Conservation (phyloP, 2,113 vertebrate species). For the Poeciliopsis retropinna region DNA sequence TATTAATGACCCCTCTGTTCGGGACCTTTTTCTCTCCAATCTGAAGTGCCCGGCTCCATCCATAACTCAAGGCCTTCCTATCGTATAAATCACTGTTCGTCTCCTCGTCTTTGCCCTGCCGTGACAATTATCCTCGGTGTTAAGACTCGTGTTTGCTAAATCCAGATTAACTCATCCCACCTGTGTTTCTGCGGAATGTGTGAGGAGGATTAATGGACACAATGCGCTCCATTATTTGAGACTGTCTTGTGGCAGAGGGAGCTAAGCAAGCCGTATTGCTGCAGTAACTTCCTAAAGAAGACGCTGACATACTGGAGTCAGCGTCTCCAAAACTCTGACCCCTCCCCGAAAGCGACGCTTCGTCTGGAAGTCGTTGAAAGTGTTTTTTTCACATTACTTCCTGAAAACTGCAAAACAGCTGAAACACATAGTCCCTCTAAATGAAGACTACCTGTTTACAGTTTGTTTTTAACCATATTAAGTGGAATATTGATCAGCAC, state of each 20-base stretch:
- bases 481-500: too few species aligned
- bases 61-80: constrained; percentile 61
- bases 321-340: constrained; percentile 4
- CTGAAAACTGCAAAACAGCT: too few species aligned
- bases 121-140: constrained; percentile 65
- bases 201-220: constrained; percentile 67
- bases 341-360: neutral
- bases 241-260: constrained; percentile 46
- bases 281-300: constrained; percentile 28
- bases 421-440: too few species aligned
- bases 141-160: constrained; percentile 70
- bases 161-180: constrained; percentile 68
- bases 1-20: constrained; percentile 75
- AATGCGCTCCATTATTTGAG: constrained; percentile 54
- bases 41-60: constrained; percentile 53
- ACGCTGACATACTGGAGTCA: constrained; percentile 16
- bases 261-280: constrained; percentile 50
- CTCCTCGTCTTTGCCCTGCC: constrained; percentile 43
- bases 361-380: neutral
- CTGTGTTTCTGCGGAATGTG: constrained; percentile 58
- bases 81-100: constrained; percentile 69
- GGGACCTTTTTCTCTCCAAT: constrained; percentile 68
- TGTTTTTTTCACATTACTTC: neutral
- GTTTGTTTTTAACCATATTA: too few species aligned
- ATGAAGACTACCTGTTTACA: too few species aligned